phyloP scores from a whole-genome alignment of 1,140 invertebrate genomes.

The Camponotus pennsylvanicus region DNA sequence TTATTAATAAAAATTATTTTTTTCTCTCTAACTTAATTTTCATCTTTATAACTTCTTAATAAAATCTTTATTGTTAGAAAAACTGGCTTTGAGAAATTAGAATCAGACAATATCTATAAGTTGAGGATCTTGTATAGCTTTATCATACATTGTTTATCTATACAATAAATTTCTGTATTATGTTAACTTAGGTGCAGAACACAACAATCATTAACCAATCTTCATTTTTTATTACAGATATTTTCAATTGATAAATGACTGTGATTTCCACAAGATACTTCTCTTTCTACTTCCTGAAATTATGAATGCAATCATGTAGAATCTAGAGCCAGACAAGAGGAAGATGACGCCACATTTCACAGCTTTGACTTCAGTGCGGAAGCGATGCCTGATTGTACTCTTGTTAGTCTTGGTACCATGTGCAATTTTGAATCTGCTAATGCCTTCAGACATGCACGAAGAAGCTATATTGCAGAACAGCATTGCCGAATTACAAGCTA shows the following conservation, averaged over 20 bases:
- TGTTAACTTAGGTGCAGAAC: neutral
- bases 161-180: neutral
- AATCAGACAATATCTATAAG: neutral
- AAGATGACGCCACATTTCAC: constrained; percentile 80
- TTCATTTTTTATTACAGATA: neutral
- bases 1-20: no score
- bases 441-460: constrained; percentile 83
- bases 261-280: neutral
- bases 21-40: no score
- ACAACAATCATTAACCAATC: neutral
- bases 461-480: constrained; percentile 87
- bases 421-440: constrained; percentile 80
- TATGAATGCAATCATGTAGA: constrained; percentile 74
- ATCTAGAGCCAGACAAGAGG: constrained; percentile 51
- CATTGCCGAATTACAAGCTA: constrained; percentile 88
- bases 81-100: neutral
- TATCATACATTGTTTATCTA: neutral
- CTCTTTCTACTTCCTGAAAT: neutral
- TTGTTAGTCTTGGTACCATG: constrained; percentile 80
- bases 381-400: constrained; percentile 80
- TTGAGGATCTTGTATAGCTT: neutral
- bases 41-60: no score
- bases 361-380: constrained; percentile 76
- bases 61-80: no score
- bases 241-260: neutral